A percentile compares a stretch with the other conserved stretches of the same genome.
Conservation (phyloP, 2,888 invertebrate genomes). For the Conus canariensis region DNA sequence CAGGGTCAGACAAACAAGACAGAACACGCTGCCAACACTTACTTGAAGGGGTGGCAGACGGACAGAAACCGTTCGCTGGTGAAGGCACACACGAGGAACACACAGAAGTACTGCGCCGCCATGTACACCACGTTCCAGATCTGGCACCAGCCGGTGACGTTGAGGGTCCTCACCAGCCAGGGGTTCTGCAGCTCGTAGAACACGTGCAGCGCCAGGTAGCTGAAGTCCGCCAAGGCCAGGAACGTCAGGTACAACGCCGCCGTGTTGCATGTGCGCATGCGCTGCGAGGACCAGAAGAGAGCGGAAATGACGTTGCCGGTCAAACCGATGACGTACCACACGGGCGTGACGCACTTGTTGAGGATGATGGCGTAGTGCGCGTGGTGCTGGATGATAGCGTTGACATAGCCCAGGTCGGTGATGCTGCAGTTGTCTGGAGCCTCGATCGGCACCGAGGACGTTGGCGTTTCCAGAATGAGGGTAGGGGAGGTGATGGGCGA, state of each 20-base stretch:
- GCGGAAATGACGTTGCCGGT: constrained; percentile 74
- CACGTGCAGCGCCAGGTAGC: constrained; percentile 71
- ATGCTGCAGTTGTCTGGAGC: constrained; percentile 8
- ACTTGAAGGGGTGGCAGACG: constrained; percentile 66
- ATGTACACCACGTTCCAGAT: constrained; percentile 71
- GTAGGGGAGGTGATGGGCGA: neutral
- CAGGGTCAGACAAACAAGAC: neutral
- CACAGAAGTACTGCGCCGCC: constrained; percentile 73
- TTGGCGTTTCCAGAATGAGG: neutral
- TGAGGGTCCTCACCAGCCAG: constrained; percentile 67
- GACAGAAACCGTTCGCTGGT: constrained; percentile 75
- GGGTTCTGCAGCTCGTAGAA: constrained; percentile 73
- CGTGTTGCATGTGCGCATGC: constrained; percentile 73
- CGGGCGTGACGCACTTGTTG: constrained; percentile 71
- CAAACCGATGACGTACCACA: constrained; percentile 75
- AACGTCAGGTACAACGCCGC: constrained; percentile 75
- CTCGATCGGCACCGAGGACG: neutral
- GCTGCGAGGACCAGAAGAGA: constrained; percentile 71
- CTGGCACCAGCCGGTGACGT: constrained; percentile 68
- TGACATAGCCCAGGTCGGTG: constrained; percentile 42
- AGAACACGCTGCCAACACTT: neutral
- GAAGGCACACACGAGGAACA: constrained; percentile 75
- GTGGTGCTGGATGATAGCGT: constrained; percentile 53
- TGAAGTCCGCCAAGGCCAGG: constrained; percentile 71
- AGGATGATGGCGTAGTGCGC: constrained; percentile 63